Conservation (phyloP, 2,113 vertebrate species). For the Scopus umbretta region DNA sequence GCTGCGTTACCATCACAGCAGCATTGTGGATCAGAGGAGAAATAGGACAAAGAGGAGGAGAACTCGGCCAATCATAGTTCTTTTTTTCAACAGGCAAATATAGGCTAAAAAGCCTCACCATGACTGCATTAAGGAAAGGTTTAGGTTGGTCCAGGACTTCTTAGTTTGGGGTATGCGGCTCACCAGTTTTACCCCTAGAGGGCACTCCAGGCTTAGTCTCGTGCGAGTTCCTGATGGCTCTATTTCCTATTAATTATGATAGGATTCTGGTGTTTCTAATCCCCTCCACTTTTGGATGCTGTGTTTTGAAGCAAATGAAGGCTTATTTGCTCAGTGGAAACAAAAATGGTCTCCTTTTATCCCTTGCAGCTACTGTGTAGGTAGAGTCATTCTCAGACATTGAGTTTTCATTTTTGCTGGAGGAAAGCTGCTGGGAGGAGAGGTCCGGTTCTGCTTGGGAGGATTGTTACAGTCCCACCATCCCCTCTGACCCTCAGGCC, state of each 20-base stretch:
- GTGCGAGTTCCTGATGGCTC: accelerated
- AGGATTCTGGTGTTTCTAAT: neutral
- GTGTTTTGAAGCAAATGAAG: neutral
- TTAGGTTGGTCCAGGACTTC: neutral
- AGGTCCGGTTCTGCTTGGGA: neutral
- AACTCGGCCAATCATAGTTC: neutral
- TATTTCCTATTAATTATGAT: accelerated
- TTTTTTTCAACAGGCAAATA: neutral
- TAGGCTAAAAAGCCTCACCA: neutral
- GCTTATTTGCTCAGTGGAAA: neutral
- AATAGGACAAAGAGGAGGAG: neutral
- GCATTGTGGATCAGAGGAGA: neutral
- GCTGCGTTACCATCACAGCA: neutral
- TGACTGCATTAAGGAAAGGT: neutral
- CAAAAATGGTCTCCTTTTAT: neutral
- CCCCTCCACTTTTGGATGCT: neutral
- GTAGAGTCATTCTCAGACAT: neutral
- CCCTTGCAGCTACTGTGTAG: neutral
- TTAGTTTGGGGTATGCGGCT: neutral
- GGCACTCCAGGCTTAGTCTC: slow-evolving; percentile 11
- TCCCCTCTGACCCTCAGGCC: neutral
- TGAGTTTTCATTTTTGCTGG: neutral
- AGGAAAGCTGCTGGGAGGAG: neutral
- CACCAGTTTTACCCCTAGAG: neutral
- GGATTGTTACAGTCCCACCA: neutral